These are phyloP conservation scores for Sycophaga agraensis DNA, from an alignment of 1,140 invertebrate species.

Conservation along the genomic window DNA sequence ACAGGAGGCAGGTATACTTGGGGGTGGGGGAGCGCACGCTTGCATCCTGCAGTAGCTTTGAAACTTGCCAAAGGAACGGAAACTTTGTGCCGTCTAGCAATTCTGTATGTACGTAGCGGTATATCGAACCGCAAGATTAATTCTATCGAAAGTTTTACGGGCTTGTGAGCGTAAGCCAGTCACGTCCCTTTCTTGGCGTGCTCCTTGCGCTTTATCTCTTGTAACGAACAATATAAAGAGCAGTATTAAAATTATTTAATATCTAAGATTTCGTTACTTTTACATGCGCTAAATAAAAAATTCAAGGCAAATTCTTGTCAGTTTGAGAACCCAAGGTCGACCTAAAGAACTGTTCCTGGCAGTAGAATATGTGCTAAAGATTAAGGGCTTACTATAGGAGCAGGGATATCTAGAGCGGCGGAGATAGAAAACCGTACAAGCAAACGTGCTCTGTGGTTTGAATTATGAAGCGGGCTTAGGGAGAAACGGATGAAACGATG, in stretches of 20 bases:
- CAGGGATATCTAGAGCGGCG: too few relatives aligned
- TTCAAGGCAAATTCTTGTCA: too few relatives aligned
- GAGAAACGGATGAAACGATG: too few relatives aligned
- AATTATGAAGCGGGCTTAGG: conserved; percentile 3
- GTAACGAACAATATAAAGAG: not conserved
- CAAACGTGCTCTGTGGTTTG: not conserved
- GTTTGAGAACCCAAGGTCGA: too few relatives aligned
- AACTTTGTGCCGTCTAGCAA: not conserved
- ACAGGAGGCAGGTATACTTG: not conserved
- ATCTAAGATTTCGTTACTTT: too few relatives aligned
- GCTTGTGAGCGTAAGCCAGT: not conserved
- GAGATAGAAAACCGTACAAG: not conserved
- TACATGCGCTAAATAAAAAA: too few relatives aligned
- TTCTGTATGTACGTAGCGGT: not conserved
- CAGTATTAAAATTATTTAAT: not conserved
- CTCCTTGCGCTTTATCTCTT: not conserved
- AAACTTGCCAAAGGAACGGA: conserved; percentile 8
- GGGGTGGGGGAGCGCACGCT: not conserved
- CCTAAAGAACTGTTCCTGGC: too few relatives aligned
- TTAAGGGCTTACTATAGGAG: too few relatives aligned
- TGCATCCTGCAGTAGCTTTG: not conserved
- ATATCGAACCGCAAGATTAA: conserved; percentile 9
- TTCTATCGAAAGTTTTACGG: conserved; percentile 16
- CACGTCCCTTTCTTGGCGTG: conserved; percentile 1
- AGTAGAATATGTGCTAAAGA: too few relatives aligned